Base-by-base conservation (phyloP, 64 coral and sea anemone species). In the Stichodactyla mertensii region DNA sequence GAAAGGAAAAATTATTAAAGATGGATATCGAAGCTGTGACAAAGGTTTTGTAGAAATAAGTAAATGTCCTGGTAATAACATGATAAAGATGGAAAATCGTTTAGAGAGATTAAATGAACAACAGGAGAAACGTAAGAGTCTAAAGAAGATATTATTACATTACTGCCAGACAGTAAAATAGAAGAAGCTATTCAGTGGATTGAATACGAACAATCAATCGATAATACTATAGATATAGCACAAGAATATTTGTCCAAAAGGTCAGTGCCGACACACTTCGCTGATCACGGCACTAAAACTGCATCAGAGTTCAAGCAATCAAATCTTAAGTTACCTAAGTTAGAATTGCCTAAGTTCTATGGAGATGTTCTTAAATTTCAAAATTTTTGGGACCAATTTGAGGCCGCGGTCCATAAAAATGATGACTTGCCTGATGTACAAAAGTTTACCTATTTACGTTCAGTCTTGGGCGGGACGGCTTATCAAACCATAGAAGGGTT, bases 391-490 rank as follows among this genome's bases (percentile, higher is more conserved):
- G 84, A 93, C 54, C 55, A 84, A 26, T 86, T 93, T 11, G 79
- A 86, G 51, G 88, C 91, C 2, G 83, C 87, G 16, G 83, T 89
- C 4, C 87, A 93, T 61, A 77, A 93, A 16, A 89, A 89, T 58
- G 60, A 77, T 11, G 36, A 82, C 18, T 52, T 90, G 10, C 85
- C 88, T 7, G 55, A 22, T 0, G 88, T 94, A 6, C 81, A 90
- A 31, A 94, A 87, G 78, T 91, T 94, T 59, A 94, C 88, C 8
- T 86, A 91, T 86, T 80, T 94, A 27, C 70, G 86, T 3, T 83
- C 89, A 91, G 81, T 88, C 0, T 77, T 94, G n/a, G 82, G 70
- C 15, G 86, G 89, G 13, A n/a, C 52, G 59, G 88, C 93, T 0
- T 84, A 57, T 78, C 79, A 84, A 7, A 80, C 86, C 16, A 66